These are phyloP conservation scores for Channallabes apus DNA, from an alignment of 2,797 vertebrate genomes.

Conservation along the genomic window DNA sequence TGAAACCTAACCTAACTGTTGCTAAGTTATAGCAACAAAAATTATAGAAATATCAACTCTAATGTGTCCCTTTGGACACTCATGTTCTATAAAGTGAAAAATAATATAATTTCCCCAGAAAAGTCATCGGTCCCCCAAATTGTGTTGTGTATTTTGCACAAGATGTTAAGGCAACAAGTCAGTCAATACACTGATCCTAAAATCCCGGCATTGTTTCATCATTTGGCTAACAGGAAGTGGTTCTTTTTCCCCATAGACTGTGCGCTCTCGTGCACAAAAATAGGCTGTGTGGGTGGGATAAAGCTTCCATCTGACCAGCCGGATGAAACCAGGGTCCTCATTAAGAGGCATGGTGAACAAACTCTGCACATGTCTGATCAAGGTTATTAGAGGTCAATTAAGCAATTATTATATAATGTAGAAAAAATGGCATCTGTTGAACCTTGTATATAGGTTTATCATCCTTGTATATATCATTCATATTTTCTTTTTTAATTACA, in stretches of 20 bases:
- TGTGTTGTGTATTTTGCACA: neutral
- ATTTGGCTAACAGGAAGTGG: constrained; percentile 12
- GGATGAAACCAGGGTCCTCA: constrained; percentile 28
- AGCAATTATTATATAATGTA: no score
- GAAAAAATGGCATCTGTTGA: neutral
- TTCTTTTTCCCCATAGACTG: constrained; percentile 3
- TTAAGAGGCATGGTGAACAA: constrained; percentile 15
- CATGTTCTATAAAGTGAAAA: neutral
- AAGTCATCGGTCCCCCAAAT: neutral
- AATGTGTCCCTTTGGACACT: neutral
- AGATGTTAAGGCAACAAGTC: neutral
- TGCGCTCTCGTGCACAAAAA: constrained; percentile 14
- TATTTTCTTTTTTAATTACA: neutral
- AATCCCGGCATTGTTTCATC: neutral
- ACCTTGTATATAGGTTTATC: neutral
- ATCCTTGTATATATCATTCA: no score
- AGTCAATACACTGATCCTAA: neutral
- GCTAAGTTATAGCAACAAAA: neutral
- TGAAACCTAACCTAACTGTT: no score
- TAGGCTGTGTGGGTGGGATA: constrained; percentile 28
- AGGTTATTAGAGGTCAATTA: constrained; percentile 1
- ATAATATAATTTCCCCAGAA: neutral
- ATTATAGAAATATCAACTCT: neutral
- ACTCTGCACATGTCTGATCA: neutral
- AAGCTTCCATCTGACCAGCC: constrained; percentile 7